Evolutionary conservation across 2,888 invertebrate species (phyloP).

Genomic region (Sericinus montela): DNA sequence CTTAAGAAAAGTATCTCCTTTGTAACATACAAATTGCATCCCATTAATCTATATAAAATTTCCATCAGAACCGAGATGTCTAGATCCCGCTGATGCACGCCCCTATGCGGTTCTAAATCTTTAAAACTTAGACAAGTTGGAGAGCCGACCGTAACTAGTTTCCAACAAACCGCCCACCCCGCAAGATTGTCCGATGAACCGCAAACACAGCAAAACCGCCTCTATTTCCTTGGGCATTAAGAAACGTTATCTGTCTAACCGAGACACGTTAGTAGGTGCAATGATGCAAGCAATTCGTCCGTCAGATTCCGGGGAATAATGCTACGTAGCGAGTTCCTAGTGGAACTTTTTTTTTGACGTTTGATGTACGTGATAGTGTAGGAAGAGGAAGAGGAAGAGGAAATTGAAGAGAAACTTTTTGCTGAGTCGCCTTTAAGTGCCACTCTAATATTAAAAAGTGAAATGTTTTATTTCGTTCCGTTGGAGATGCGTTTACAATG

Average conservation of each 20-base stretch:
- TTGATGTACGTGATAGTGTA: conserved; percentile 3
- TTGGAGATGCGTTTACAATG: no score
- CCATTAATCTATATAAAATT: conserved; percentile 1
- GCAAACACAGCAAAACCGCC: neutral
- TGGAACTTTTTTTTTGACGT: conserved; percentile 13
- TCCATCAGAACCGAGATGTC: conserved; percentile 19
- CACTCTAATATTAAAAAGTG: neutral
- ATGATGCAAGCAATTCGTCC: conserved; percentile 1
- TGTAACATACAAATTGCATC: no score
- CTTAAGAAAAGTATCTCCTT: no score
- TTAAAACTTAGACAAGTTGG: conserved; percentile 38
- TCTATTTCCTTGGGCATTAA: neutral
- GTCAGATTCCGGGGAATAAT: conserved; percentile 1
- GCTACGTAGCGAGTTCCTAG: neutral
- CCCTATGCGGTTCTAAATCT: conserved; percentile 35
- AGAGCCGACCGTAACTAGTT: conserved; percentile 35
- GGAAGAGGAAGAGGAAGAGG: neutral
- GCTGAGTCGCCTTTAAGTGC: neutral
- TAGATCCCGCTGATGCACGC: conserved; percentile 21
- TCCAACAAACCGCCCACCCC: conserved; percentile 20
- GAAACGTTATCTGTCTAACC: neutral
- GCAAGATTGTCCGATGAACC: conserved; percentile 17
- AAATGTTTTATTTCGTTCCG: no score
- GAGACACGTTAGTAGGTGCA: neutral
- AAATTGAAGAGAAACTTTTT: neutral